Evolutionary conservation across 2,888 invertebrate genomes (phyloP), one percentile per base, ranked within the genome.

Genomic region (Andrena haemorrhoa): DNA sequence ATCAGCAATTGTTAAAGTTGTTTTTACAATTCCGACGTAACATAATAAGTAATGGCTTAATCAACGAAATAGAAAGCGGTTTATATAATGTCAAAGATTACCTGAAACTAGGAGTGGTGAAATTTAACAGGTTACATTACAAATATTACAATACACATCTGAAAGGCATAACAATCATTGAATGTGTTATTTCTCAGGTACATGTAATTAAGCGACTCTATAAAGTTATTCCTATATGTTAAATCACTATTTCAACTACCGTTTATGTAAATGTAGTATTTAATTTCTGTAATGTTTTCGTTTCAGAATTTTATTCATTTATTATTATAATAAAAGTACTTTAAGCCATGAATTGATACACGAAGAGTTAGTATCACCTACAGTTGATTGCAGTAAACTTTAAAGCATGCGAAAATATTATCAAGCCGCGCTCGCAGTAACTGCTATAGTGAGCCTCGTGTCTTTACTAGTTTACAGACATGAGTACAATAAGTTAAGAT

Each of bases 401-500:
- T 29, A 10, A 66, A 86, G 66, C 10, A 98, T 98, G 98, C 96
- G 96, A 93, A 98, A 98, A 94, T 98, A 98, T 93, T 97, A 97
- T 90, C 98, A 97, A 93, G 95, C 97, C 64, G 94, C 96, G 70
- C 95, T 98, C 70, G 94, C 97, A 71, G 94, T 97, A 20, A 95
- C 96, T 70, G 97, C 97, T 72, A 94, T 96, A 84, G 92, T 97
- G 49, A 98, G 98, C 93, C 94, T 98, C 49, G 94, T 96, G 20
- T 95, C 97, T 16, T 95, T 98, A 83, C 94, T 98, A 29, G 96
- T 98, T 91, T 98, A 98, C 92, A 96, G 97, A 82, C 97, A 97
- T 89, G 98, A 98, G 93, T 98, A 98, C 91, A 97, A 97, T 92
- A 96, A 97, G 61, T 94, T 98, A 0, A 96, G 97, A 85, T 97